Conservation (phyloP, 2,113 vertebrate species). For the Mesocricetus auratus region DNA sequence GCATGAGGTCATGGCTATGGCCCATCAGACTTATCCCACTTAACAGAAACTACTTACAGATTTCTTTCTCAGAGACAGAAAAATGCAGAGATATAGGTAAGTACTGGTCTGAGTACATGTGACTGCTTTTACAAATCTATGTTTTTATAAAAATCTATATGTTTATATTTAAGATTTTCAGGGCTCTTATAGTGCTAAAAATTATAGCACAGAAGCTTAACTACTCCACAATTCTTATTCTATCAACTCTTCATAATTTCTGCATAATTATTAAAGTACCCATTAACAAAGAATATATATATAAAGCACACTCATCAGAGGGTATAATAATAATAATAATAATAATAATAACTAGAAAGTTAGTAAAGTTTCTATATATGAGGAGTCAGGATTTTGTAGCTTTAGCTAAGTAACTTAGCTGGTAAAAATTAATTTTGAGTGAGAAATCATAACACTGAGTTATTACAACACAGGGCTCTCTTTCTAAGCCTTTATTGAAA, state of each 20-base stretch:
- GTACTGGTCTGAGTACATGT: background rate
- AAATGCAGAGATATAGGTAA: background rate
- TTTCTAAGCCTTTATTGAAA: background rate
- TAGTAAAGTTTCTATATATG: background rate
- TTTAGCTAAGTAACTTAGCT: background rate
- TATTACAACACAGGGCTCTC: background rate
- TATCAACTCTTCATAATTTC: slow-evolving; percentile 9
- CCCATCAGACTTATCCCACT: background rate
- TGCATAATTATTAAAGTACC: slow-evolving; percentile 21
- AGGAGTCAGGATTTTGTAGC: background rate
- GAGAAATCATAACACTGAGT: background rate
- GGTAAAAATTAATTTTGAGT: background rate
- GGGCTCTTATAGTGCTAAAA: background rate
- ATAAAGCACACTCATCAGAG: background rate
- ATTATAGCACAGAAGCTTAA: background rate
- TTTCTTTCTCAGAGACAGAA: background rate
- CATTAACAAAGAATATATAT: background rate
- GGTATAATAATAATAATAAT: background rate
- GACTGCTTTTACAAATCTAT: slow-evolving; percentile 10
- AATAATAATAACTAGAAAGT: background rate
- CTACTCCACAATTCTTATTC: background rate
- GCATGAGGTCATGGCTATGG: background rate
- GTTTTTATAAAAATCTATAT: background rate
- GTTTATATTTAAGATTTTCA: slow-evolving; percentile 15
- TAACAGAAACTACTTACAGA: background rate